Evolutionary conservation across 2,888 invertebrate genomes (phyloP).

Genomic region (Lacanobia wlatinum): DNA sequence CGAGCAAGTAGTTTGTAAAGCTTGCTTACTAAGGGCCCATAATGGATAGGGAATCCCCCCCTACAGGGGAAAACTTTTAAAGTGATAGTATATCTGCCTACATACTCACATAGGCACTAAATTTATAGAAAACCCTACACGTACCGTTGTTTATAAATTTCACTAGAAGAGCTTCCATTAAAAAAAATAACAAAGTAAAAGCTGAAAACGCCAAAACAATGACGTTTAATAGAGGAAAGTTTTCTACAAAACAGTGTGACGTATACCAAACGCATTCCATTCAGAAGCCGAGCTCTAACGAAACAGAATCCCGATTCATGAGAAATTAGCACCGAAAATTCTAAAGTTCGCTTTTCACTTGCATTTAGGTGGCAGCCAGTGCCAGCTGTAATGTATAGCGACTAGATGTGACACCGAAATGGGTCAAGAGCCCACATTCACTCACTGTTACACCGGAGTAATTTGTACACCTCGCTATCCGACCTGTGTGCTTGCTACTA

Average conservation of each 20-base stretch:
- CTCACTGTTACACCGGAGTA: conserved; percentile 73
- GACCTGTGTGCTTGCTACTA: conserved; percentile 45
- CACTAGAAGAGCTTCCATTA: conserved; percentile 40
- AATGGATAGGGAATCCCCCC: conserved; percentile 41
- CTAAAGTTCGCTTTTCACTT: conserved; percentile 56
- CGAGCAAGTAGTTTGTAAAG: conserved; percentile 36
- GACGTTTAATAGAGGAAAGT: conserved; percentile 19
- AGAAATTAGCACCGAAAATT: conserved; percentile 53
- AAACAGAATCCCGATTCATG: conserved; percentile 49
- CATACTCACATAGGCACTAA: background rate
- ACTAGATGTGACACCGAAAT: conserved; percentile 76
- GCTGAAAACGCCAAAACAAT: background rate
- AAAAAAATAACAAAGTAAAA: background rate
- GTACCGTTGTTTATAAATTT: conserved; percentile 2
- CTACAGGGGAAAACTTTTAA: conserved; percentile 33
- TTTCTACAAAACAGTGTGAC: conserved; percentile 19
- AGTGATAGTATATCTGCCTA: conserved; percentile 32
- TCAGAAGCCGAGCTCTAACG: conserved; percentile 24
- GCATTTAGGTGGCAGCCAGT: conserved; percentile 54
- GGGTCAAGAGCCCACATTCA: conserved; percentile 81
- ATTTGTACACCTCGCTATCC: conserved; percentile 73
- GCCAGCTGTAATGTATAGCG: conserved; percentile 59
- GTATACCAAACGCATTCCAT: conserved; percentile 22
- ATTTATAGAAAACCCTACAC: conserved; percentile 5
- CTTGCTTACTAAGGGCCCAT: conserved; percentile 25